Conservation (phyloP, 2,888 invertebrate species). For the Meandrusa payeni region DNA sequence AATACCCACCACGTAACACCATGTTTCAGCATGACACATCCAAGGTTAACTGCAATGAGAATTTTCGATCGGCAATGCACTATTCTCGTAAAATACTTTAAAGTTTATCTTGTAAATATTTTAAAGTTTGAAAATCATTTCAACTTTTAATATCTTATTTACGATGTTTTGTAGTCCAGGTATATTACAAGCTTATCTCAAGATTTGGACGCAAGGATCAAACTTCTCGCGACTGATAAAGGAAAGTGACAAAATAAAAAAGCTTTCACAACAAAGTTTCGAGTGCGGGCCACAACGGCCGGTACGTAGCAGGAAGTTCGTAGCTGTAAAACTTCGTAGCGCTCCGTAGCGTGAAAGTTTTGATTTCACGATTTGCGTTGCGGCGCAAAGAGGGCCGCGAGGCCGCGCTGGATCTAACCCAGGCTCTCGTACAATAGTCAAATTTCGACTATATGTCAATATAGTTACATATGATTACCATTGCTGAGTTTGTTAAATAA, state of each 20-base stretch:
- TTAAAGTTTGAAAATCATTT: not conserved
- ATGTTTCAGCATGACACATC: constrained; percentile 29
- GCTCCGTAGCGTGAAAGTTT: constrained; percentile 81
- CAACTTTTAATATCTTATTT: not conserved
- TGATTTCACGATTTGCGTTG: constrained; percentile 81
- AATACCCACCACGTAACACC: constrained; percentile 39
- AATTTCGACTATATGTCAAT: constrained; percentile 6
- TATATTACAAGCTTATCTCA: constrained; percentile 8
- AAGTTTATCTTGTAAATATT: not conserved
- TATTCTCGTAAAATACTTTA: not conserved
- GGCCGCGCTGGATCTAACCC: constrained; percentile 72
- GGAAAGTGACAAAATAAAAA: constrained; percentile 77
- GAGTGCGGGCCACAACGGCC: constrained; percentile 72
- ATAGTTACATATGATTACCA: constrained; percentile 32
- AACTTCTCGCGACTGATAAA: constrained; percentile 70
- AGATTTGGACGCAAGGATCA: constrained; percentile 40
- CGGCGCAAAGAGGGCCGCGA: constrained; percentile 72
- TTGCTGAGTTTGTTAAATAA: constrained; percentile 33
- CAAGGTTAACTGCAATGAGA: constrained; percentile 15
- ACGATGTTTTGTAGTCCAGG: not conserved
- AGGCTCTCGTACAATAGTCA: constrained; percentile 43
- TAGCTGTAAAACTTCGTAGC: constrained; percentile 81
- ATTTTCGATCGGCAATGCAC: not conserved
- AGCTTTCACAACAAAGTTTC: constrained; percentile 77
- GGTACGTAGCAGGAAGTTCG: constrained; percentile 78